Evolutionary conservation across 1,140 invertebrate genomes (phyloP).

Genomic region (Pseudomyrmex flavicornis): DNA sequence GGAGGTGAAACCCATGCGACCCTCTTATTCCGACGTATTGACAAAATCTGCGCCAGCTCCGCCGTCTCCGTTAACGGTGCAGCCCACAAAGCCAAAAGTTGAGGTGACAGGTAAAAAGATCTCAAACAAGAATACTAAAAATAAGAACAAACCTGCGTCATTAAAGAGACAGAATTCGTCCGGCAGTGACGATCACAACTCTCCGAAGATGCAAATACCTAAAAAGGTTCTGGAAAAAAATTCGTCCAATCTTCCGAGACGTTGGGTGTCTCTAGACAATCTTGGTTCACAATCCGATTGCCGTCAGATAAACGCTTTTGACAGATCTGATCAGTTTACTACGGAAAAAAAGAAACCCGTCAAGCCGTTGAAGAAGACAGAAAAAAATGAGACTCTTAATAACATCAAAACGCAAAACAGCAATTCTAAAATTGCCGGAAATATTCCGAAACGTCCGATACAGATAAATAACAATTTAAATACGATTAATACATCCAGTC

Average conservation of each 20-base stretch:
- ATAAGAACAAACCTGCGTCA: constrained; percentile 78
- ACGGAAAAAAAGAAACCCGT: constrained; percentile 78
- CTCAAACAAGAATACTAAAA: constrained; percentile 78
- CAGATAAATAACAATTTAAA: constrained; percentile 84
- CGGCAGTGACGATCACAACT: constrained; percentile 85
- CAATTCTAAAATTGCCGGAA: constrained; percentile 70
- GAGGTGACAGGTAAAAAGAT: constrained; percentile 78
- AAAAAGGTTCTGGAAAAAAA: constrained; percentile 78
- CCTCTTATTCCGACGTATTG: constrained; percentile 93
- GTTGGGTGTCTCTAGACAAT: constrained; percentile 84
- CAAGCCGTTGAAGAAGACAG: constrained; percentile 71
- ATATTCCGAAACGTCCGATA: constrained; percentile 79
- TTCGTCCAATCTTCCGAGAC: constrained; percentile 79
- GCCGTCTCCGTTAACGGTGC: constrained; percentile 77
- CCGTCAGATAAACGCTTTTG: constrained; percentile 77
- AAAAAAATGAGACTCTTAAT: constrained; percentile 77
- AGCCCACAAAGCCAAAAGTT: constrained; percentile 77
- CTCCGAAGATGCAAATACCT: constrained; percentile 82
- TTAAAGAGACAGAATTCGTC: constrained; percentile 85
- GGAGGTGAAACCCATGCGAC: constrained; percentile 94
- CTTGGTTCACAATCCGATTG: constrained; percentile 77
- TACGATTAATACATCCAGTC: constrained; percentile 79
- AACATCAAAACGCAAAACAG: constrained; percentile 79
- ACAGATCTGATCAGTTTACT: constrained; percentile 78
- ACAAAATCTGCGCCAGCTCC: constrained; percentile 88